Evolutionary conservation across 2,888 invertebrate species (phyloP).

Genomic region (Adela reaumurella): DNA sequence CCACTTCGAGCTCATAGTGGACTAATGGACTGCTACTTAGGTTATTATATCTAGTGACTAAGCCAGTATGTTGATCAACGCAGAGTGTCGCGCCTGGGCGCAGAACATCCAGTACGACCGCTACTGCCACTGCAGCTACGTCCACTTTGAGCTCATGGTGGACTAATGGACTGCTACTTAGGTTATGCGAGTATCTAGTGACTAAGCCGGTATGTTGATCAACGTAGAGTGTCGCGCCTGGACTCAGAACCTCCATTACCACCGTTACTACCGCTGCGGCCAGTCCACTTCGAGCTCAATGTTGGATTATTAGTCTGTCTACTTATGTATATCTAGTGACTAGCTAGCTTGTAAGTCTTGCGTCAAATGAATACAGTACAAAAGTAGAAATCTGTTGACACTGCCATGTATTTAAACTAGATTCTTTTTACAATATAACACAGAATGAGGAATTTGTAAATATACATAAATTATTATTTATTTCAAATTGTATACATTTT

Average conservation of each 20-base stretch:
- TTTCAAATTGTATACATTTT: no score
- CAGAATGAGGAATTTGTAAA: no score
- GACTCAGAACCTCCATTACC: constrained; percentile 41
- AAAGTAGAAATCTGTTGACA: no score
- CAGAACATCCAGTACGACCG: constrained; percentile 39
- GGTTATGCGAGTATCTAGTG: no score
- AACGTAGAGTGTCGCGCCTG: constrained; percentile 48
- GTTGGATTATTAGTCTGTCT: background rate
- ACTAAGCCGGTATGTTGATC: constrained; percentile 42
- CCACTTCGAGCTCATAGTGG: constrained; percentile 14
- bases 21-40: constrained; percentile 1
- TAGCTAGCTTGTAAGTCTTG: no score
- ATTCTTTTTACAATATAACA: no score
- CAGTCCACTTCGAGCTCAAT: constrained; percentile 23
- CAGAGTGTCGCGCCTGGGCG: constrained; percentile 47
- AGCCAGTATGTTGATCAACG: constrained; percentile 44
- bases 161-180: constrained; percentile 1
- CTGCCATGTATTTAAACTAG: no score
- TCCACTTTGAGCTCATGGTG: constrained; percentile 16
- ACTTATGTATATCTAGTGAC: no score
- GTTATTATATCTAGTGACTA: no score
- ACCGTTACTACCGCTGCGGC: constrained; percentile 31
- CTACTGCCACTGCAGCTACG: constrained; percentile 32
- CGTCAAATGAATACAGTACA: no score
- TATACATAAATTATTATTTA: no score